Conservation (phyloP, 2,113 vertebrate species). For the Zosterops borbonicus region DNA sequence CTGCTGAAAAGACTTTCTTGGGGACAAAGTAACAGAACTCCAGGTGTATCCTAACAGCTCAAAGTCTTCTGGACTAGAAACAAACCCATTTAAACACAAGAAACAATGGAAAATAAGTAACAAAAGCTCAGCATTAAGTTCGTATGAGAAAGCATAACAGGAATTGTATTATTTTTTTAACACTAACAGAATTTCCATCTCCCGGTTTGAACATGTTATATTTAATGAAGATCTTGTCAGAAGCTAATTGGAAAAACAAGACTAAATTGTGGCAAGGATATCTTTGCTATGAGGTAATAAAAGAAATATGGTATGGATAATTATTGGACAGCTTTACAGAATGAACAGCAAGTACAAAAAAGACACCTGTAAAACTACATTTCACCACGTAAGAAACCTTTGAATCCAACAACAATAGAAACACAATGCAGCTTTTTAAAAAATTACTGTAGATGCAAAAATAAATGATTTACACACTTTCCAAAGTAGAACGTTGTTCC, state of each 20-base stretch:
- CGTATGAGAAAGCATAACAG: rapidly evolving
- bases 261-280: background rate
- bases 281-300: background rate
- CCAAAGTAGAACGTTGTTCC: background rate
- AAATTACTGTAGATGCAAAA: background rate
- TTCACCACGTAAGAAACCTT: background rate
- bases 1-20: background rate
- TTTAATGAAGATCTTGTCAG: background rate
- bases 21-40: background rate
- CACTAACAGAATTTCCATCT: background rate
- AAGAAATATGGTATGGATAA: background rate
- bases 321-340: background rate
- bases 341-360: background rate
- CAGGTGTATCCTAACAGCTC: background rate
- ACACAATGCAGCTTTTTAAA: background rate
- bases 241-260: background rate
- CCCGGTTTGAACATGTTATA: background rate
- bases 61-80: background rate
- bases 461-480: background rate
- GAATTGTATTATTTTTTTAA: background rate
- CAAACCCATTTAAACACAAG: background rate
- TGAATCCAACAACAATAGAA: background rate
- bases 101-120: background rate
- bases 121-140: background rate
- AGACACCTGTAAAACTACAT: background rate